These are phyloP conservation scores for Pseudopleuronectes americanus DNA, from an alignment of 2,797 vertebrate species.

Conservation along the genomic window DNA sequence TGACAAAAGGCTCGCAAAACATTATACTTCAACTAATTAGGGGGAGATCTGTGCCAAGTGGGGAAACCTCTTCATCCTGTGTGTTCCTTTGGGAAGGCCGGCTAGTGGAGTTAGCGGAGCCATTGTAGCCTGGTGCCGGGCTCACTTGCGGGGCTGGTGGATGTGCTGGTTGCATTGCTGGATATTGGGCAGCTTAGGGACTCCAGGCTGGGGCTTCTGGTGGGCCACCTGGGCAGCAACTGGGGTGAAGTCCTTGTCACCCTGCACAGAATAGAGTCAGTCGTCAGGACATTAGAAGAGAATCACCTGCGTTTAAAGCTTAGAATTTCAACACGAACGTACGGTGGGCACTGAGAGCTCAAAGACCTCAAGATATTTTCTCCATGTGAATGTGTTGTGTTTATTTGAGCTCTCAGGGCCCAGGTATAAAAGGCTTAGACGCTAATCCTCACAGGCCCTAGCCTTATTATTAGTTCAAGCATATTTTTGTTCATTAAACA, in stretches of 20 bases:
- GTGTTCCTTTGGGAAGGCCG: slow-evolving; percentile 59
- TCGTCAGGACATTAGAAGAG: not conserved
- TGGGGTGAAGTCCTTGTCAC: slow-evolving; percentile 98
- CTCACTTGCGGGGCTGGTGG: slow-evolving; percentile 98
- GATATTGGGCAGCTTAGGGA: slow-evolving; percentile 87
- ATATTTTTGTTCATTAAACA: not conserved
- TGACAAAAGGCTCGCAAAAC: slow-evolving; percentile 28
- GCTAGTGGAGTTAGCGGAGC: slow-evolving; percentile 45
- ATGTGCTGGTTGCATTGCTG: slow-evolving; percentile 93
- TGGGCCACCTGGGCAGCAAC: slow-evolving; percentile 98
- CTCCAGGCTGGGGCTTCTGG: slow-evolving; percentile 94
- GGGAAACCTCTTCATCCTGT: slow-evolving; percentile 56
- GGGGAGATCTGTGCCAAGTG: slow-evolving; percentile 59
- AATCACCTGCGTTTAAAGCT: not conserved
- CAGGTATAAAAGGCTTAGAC: not conserved
- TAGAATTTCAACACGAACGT: not conserved
- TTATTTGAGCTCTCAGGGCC: no score
- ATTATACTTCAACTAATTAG: slow-evolving; percentile 42
- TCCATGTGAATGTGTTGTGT: no score
- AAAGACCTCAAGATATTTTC: no score
- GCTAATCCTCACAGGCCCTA: not conserved
- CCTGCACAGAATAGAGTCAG: slow-evolving; percentile 79
- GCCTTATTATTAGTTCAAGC: not conserved
- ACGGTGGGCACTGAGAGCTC: no score
- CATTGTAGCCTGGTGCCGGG: slow-evolving; percentile 22